Evolutionary conservation across 2,113 vertebrate species (phyloP).

Genomic region (Epinephelus moara): DNA sequence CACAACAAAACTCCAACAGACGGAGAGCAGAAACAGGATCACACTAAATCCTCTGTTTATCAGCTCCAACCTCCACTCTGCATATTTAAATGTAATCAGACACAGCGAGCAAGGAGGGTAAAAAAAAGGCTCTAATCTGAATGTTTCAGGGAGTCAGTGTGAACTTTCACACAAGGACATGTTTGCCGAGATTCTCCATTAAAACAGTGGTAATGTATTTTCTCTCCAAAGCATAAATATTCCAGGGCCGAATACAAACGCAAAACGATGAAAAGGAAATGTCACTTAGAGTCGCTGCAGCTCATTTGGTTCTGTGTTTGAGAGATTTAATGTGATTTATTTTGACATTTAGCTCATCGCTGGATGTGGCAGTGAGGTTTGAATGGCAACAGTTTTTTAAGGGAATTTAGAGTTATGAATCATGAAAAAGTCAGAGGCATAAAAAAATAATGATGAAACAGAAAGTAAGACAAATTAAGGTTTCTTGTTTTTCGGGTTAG

Average conservation of each 20-base stretch:
- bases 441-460: neutral
- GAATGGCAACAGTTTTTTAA: neutral
- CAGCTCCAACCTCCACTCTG: conserved; percentile 35
- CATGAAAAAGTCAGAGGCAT: neutral
- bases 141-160: conserved; percentile 36
- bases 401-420: neutral
- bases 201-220: conserved; percentile 39
- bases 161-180: conserved; percentile 48
- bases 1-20: conserved; percentile 16
- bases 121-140: conserved; percentile 27
- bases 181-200: conserved; percentile 9
- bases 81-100: conserved; percentile 62
- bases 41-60: conserved; percentile 32
- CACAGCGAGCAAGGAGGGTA: conserved; percentile 9
- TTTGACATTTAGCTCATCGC: neutral
- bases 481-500: neutral
- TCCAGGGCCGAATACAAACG: conserved; percentile 11
- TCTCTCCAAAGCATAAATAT: conserved; percentile 11
- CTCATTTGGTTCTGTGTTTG: conserved; percentile 7
- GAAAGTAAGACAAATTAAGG: neutral
- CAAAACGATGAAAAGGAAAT: neutral
- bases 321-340: conserved; percentile 5
- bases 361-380: neutral
- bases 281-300: neutral
- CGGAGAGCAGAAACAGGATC: conserved; percentile 16